Evolutionary conservation across 2,888 invertebrate genomes (phyloP).

Genomic region (Malachius bipustulatus): DNA sequence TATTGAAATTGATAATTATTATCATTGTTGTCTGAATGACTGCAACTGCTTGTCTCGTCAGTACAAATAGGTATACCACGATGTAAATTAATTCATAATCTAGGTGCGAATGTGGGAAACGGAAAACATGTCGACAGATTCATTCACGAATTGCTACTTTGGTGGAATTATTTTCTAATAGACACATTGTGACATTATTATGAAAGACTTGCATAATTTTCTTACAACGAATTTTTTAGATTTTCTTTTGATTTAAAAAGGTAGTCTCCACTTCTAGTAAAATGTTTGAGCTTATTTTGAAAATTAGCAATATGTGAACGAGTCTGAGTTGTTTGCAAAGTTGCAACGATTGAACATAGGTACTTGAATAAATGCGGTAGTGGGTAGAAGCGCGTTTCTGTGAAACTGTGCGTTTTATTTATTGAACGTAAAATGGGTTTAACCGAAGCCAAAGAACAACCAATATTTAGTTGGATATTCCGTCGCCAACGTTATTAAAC

Average conservation of each 20-base stretch:
- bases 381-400: constrained; percentile 32
- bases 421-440: constrained; percentile 27
- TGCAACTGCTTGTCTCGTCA: constrained; percentile 37
- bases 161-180: too few relatives aligned
- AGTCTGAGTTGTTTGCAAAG: constrained; percentile 27
- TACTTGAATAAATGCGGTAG: constrained; percentile 29
- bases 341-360: constrained; percentile 33
- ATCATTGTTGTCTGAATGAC: constrained; percentile 37
- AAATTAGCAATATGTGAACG: constrained; percentile 12
- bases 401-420: constrained; percentile 32
- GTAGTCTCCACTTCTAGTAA: too few relatives aligned
- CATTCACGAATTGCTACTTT: constrained; percentile 9
- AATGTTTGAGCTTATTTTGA: too few relatives aligned
- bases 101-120: constrained; percentile 21
- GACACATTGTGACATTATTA: too few relatives aligned
- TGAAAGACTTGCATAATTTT: too few relatives aligned
- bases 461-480: too few relatives aligned
- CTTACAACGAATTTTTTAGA: too few relatives aligned
- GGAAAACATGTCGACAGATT: constrained; percentile 13
- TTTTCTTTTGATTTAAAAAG: too few relatives aligned
- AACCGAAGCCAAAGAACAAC: constrained; percentile 24
- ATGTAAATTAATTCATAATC: constrained; percentile 30
- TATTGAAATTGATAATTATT: constrained; percentile 36
- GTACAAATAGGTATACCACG: constrained; percentile 38
- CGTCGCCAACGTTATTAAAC: too few relatives aligned